Base-by-base conservation (phyloP, 1,140 invertebrate species). In the Grapholita molesta region DNA sequence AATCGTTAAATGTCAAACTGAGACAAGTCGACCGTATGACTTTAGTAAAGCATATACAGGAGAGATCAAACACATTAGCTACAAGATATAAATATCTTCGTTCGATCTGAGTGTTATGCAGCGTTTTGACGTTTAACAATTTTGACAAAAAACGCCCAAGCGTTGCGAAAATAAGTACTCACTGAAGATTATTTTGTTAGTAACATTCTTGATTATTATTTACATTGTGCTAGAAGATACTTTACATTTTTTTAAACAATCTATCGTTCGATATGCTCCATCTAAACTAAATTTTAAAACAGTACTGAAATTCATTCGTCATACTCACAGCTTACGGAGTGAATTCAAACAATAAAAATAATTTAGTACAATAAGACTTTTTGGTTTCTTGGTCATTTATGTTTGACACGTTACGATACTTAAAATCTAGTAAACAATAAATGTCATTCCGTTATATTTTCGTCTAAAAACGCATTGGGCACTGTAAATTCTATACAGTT, bases 381-480 rank as follows among this genome's bases (percentile, higher is more conserved):
- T 90, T 90, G 86, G 88, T 90, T 88, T 88, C 76, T 84, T 88
- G 85, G 80, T 88, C 84, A 84, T 84, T 73, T 78, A 70, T 64
- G 48, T 67, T 66, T 66, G 12, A 78, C 86, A 88, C 72, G 75
- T 80, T 70, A 81, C 82, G 78, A 84, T 79, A 82, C 79, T 85
- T 86, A 88, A 84, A 81, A 83, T 85, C 64, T 35, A 65, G 30
- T 21, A 66, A 48, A 66, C 38, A 66, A 28, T 48, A 48, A 65
- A 65, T 65, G 64, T 65, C 64, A 65, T 65, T 61, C 28, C 30
- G 55, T 30, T 61, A 61, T 61, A 61, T 61, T 61, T 57, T 28
- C 24, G 55, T 30, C 25, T 28, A 61, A 61, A 21, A 61, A 57
- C 53, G 30, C 21, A 15, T 25, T 30, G 24, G 42, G 8, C 42